Base-by-base conservation (phyloP, 1,140 invertebrate genomes). In the Penaeus vannamei region DNA sequence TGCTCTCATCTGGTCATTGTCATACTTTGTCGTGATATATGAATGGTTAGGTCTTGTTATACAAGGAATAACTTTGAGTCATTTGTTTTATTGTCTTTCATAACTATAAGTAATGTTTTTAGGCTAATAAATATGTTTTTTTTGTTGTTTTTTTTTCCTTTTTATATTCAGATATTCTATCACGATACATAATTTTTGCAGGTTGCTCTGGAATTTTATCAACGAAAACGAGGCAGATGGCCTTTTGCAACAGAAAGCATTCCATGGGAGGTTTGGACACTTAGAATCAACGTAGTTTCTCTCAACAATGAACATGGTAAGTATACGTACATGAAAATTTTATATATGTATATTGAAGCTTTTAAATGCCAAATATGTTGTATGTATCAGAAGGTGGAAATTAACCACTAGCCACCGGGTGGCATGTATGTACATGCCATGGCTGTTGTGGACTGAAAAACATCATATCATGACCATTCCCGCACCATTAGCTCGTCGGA, bases 211-310 rank as follows among this genome's bases (percentile, higher is more conserved):
- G 98, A 99, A 93, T 99, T 99, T 94, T 99, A 97, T 94, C 97
- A 98, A 92, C 97, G 96, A 92, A 97, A 97, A 92, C 96, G 96
- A 92, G 95, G 95, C 80, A 95, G 96, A 79, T 99, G 98, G 97
- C 95, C 96, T 14, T 98, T 98, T 92, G 95, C 96, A 86, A 94
- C 96, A 14, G 98, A 99, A 92, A 91, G 96, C 92, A 97, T 98
- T 92, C 97, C 98, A 0, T 99, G 98, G 98, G 98, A 99, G 93
- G 97, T 99, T 22, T 99, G 98, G 98, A 98, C 97, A 32, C 95
- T 99, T 1, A 96, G 97, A 90, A 94, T 99, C 59, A 97, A 98
- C 92, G 94, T 98, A 19, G 96, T 98, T 23, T 96, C 96, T 91
- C 93, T 98, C 53, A 95, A 95, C 86, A 97, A 95, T 92, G 98